Base-by-base conservation (phyloP, 1,140 invertebrate species). In the Drosophila micromelanica region DNA sequence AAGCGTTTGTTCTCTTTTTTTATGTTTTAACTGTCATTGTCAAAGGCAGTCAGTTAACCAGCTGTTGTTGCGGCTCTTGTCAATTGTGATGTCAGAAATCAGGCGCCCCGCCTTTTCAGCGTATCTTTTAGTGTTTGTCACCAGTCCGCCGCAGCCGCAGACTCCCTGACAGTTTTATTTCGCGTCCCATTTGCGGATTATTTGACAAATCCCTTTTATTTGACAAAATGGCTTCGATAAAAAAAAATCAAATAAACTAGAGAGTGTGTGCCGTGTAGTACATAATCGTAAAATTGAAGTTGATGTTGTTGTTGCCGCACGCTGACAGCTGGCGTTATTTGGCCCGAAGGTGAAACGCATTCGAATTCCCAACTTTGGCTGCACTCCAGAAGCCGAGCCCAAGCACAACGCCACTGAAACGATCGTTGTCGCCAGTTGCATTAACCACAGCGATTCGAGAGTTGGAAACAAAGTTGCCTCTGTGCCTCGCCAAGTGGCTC, bases 81-180 rank as follows among this genome's bases (percentile, higher is more conserved):
- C 84, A 84, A 89, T 89, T 87, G 84, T 63, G 54, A 89, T 87
- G 84, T 87, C 84, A 89, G 68, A 73, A 89, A 84, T 89, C 84
- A 84, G 64, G 59, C 79, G 73, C 72, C 57, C 60, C 57, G 68
- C 60, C 56, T 67, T 65, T 64, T 76, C 20, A 59, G 30, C n/a
- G 71, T 63, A 56, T 76, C 62, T 67, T 62, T 55, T 59, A 37
- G 62, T 37, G 49, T 54, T 55, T 63, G 59, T 56, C 61, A 56
- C 23, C 71, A 61, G 38, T 17, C 55, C 45, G 72, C 55, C 13
- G 48, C 27, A 55, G 68, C 80, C 76, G 67, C 80, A 76, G 80
- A 76, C 54, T 49, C 55, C 40, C 52, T 42, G 6, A 40, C 62
- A 64, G 62, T 59, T 72, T 45, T 43, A 35, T 35, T 35, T 64